Conservation (phyloP, 2,113 vertebrate species). For the Centrocercus urophasianus region DNA sequence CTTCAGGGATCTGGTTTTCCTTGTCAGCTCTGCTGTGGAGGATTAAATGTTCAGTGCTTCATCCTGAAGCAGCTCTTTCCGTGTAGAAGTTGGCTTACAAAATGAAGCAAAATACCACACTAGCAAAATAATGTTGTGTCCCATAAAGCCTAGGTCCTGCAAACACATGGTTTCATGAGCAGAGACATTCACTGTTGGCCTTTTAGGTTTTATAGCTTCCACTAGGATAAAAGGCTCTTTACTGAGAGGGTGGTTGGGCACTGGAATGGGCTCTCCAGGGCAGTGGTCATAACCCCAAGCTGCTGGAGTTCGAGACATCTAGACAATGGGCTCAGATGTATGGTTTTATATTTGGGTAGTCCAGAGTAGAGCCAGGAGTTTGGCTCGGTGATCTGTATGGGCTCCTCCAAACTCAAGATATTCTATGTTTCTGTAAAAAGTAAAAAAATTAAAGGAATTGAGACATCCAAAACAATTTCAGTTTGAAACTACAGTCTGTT, state of each 20-base stretch:
- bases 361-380: too few relatives aligned
- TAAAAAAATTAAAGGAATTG: background rate
- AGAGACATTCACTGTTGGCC: background rate
- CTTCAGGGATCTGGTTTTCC: constrained; percentile 6
- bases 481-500: background rate
- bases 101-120: background rate
- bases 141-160: background rate
- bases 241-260: too few relatives aligned
- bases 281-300: too few relatives aligned
- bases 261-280: too few relatives aligned
- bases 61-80: background rate
- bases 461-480: background rate
- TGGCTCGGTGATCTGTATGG: too few relatives aligned
- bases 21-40: constrained; percentile 9
- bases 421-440: background rate
- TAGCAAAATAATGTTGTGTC: background rate
- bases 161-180: background rate
- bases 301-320: too few relatives aligned
- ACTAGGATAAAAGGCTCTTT: background rate
- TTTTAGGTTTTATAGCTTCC: background rate
- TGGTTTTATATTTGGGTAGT: too few relatives aligned
- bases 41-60: background rate
- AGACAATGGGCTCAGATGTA: too few relatives aligned
- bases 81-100: background rate
- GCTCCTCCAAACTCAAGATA: too few relatives aligned